phyloP scores from a whole-genome alignment of 2,797 vertebrate genomes.

The Potorous gilbertii region DNA sequence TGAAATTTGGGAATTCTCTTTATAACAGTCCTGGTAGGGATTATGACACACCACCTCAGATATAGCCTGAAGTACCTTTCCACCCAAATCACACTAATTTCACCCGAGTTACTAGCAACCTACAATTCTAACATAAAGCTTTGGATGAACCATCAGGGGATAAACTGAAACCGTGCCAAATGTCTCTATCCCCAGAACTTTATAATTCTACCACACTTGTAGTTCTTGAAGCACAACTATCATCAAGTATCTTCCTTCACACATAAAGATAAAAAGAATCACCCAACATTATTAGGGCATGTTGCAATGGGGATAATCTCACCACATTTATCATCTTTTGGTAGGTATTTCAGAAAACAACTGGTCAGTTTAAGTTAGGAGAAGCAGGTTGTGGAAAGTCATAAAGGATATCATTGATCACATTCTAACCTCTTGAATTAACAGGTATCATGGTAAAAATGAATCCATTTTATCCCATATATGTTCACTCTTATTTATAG shows the following conservation, averaged over 20 bases:
- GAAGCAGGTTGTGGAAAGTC: neutral
- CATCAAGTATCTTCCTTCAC: neutral
- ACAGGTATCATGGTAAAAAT: constrained; percentile 15
- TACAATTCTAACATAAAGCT: neutral
- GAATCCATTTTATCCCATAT: constrained; percentile 35
- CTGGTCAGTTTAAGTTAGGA: neutral
- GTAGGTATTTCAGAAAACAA: neutral
- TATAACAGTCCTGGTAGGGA: neutral
- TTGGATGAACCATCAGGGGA: neutral
- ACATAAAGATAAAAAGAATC: neutral
- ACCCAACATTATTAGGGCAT: neutral
- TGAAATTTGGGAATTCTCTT: constrained; percentile 36
- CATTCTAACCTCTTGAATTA: neutral
- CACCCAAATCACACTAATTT: constrained; percentile 21
- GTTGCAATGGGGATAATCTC: neutral
- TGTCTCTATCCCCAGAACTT: neutral
- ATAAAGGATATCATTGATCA: neutral
- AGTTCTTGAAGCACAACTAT: neutral
- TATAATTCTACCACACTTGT: neutral
- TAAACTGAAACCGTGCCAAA: neutral
- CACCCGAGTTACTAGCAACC: neutral
- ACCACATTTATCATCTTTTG: neutral
- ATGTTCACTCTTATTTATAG: constrained; percentile 18
- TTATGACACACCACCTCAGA: neutral
- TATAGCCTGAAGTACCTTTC: neutral